phyloP scores from a whole-genome alignment of 2,113 vertebrate species.

The Eptesicus fuscus region DNA sequence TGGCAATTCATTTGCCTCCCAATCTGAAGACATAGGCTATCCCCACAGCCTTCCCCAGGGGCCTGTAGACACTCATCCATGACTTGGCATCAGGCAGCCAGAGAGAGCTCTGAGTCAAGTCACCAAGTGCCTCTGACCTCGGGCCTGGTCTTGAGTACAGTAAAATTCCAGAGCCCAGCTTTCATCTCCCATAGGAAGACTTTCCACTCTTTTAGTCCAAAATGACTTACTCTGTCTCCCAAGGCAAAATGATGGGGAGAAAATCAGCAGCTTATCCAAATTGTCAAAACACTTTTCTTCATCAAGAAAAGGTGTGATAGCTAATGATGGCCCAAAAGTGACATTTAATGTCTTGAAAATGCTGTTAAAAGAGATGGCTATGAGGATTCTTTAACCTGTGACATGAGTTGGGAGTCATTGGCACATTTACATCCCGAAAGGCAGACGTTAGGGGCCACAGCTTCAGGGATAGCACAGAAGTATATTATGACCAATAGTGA shows the following conservation, averaged over 20 bases:
- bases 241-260: not conserved
- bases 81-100: not conserved
- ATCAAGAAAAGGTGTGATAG: not conserved
- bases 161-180: not conserved
- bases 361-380: not conserved
- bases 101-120: rapidly evolving
- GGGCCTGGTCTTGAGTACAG: not conserved
- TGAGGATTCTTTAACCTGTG: not conserved
- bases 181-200: not conserved
- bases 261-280: not conserved
- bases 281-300: not conserved
- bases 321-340: not conserved
- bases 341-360: not conserved
- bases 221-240: not conserved
- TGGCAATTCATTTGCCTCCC: not conserved
- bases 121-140: not conserved
- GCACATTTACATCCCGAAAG: not conserved
- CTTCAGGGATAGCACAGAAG: not conserved
- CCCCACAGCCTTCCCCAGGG: not conserved
- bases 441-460: not conserved
- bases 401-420: not conserved
- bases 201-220: not conserved
- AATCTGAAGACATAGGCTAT: not conserved
- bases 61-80: not conserved
- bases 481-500: not conserved